Base-by-base conservation (phyloP, 2,888 invertebrate species). In the Aleiodes testaceus region DNA sequence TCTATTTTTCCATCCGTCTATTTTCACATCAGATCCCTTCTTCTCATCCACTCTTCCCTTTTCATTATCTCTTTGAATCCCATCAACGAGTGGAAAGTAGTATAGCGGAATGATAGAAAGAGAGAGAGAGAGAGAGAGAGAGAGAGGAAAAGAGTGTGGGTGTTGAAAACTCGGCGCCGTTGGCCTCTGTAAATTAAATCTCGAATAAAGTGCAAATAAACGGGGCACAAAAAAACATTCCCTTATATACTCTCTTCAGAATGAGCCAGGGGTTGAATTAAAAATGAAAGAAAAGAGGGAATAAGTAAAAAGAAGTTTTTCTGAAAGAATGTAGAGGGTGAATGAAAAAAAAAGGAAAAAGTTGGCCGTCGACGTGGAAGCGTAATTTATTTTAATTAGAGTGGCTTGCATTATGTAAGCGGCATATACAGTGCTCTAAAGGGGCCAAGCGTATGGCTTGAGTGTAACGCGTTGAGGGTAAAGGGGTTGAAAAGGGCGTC, bases 301-400 rank as follows among this genome's bases (percentile, higher is more conserved):
- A 26, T 42, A 42, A 53, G 45, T 42, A 20, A 55, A 61, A 74
- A 72, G 20, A 75, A 67, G 63, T 55, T 50, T n/a, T 61, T 68
- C 66, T 63, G 45, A 55, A 65, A 61, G 53, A 72, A 74, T 55
- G 55, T 49, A 49, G 72, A 72, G 55, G 72, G 47, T 49, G 61
- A 47, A 22, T 22, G 22, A 22, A 22, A 4, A 22, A 22, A 22
- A 64, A 66, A 50, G 66, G 66, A 71, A 72, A 80, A 79, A 79
- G 79, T 79, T 78, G 79, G 65, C 77, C 78, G 78, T 75, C 73
- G 76, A 76, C 75, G 77, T 77, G 78, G 77, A 79, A 77, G 80
- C 80, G 83, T 86, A 86, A 87, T 86, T 87, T 84, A 87, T 86
- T 87, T 87, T 87, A 87, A 87, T 86, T 85, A 86, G 83, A 86